Base-by-base conservation (phyloP, 2,888 invertebrate species). In the Meloe dianella region DNA sequence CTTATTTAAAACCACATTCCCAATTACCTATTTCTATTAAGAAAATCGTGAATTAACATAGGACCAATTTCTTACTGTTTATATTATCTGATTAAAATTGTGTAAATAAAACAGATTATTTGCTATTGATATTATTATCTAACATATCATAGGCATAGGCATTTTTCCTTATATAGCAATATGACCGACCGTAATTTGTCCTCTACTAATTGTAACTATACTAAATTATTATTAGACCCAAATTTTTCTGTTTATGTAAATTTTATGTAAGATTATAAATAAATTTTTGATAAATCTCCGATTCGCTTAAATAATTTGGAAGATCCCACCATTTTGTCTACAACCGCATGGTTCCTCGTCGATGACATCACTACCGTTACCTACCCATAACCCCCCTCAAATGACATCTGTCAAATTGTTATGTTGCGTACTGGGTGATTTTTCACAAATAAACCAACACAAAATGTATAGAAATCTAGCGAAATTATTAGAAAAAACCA, bases 61-160 rank as follows among this genome's bases (percentile, higher is more conserved):
- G 82, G 82, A 83, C 82, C 82, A 83, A 83, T 82, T 83, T 82
- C 82, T 81, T 82, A 82, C 81, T 77, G 77, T 81, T 81, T 80
- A 75, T 81, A 79, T n/a, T n/a, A n/a, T 62, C 61, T 71, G 67
- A 68, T 63, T 70, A 66, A 72, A 64, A 69, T 64, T 56, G 64
- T 69, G 63, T 73, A 73, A 73, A 76, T 65, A 72, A 73, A 73
- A 64, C 63, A 65, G 64, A 66, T 68, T 70, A 61, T 69, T 72
- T 71, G 72, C 65, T 66, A 67, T 61, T 63, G 56, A 59, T 30
- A 64, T 64, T 61, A 61, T 66, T 69, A 66, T 64, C 75, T 72
- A 74, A 77, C 77, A 78, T 78, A 78, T 78, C 77, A 78, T 76
- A 74, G 73, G 58, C 61, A 68, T 74, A 77, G 73, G 73, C 65